Conservation (phyloP, 2,113 vertebrate genomes). For the Telmatochromis sp. region DNA sequence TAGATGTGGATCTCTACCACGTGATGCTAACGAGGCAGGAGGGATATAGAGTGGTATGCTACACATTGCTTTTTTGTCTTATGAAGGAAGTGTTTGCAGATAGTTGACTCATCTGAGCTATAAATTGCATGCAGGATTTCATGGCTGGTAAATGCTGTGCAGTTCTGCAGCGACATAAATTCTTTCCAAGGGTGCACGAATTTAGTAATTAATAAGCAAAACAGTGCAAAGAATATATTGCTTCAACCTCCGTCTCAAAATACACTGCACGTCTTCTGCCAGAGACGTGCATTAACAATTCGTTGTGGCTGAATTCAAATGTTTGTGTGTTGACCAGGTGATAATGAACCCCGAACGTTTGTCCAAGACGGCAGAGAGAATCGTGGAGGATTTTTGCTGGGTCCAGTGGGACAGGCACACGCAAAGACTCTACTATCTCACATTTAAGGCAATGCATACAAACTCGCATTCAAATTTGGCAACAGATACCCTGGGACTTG, state of each 20-base stretch:
- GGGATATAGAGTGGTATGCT: constrained; percentile 83
- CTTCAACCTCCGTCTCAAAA: background rate
- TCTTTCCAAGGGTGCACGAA: background rate
- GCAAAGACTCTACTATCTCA: constrained; percentile 87
- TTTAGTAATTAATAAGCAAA: constrained; percentile 3
- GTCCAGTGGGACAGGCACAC: constrained; percentile 86
- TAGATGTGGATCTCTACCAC: constrained; percentile 87
- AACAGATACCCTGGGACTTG: background rate
- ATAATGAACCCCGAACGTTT: constrained; percentile 78
- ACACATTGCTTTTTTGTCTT: background rate
- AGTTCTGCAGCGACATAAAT: background rate
- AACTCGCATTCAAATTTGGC: background rate
- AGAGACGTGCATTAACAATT: background rate
- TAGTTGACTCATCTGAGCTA: background rate
- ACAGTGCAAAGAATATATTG: background rate
- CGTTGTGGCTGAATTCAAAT: constrained; percentile 5
- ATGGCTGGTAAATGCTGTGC: background rate
- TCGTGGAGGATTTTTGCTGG: constrained; percentile 88
- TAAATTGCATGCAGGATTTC: background rate
- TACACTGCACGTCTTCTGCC: background rate
- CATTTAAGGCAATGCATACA: constrained; percentile 69
- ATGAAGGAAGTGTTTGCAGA: background rate
- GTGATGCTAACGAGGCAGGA: constrained; percentile 77
- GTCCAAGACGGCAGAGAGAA: constrained; percentile 68
- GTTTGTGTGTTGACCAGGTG: constrained; percentile 67